These are phyloP conservation scores for Sebastes vulpes DNA, from an alignment of 2,797 vertebrate species.

Conservation along the genomic window DNA sequence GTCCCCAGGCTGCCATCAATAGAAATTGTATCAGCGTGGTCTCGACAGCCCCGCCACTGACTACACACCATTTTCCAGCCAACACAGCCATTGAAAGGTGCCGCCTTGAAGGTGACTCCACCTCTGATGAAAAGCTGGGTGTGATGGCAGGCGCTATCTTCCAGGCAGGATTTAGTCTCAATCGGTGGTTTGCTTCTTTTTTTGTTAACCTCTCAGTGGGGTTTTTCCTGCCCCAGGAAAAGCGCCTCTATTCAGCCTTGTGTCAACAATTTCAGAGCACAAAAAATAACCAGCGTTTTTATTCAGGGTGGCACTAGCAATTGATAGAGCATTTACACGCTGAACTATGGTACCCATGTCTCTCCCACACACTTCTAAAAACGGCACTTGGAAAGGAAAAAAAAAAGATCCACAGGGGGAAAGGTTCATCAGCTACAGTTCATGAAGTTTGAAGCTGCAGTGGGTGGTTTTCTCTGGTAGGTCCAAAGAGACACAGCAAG, in stretches of 20 bases:
- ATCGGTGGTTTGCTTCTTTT: conserved; percentile 23
- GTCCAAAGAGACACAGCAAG: conserved; percentile 45
- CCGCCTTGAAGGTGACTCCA: conserved; percentile 68
- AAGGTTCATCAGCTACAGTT: conserved; percentile 60
- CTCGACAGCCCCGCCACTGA: conserved; percentile 44
- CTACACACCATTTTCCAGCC: conserved; percentile 55
- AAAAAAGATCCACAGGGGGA: conserved; percentile 38
- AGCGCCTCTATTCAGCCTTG: conserved; percentile 19
- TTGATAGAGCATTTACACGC: conserved; percentile 55
- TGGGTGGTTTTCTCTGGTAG: conserved; percentile 68
- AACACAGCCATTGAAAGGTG: conserved; percentile 47
- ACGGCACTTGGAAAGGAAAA: conserved; percentile 31
- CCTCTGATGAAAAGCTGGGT: conserved; percentile 31
- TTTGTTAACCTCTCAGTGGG: conserved; percentile 30
- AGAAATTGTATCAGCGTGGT: conserved; percentile 63
- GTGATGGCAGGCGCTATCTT: conserved; percentile 24
- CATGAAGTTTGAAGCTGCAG: conserved; percentile 57
- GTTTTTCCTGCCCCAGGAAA: conserved; percentile 13
- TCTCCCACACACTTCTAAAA: conserved; percentile 72
- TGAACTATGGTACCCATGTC: conserved; percentile 51
- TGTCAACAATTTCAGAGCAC: conserved; percentile 45
- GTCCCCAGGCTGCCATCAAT: conserved; percentile 56
- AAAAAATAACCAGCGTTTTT: conserved; percentile 47
- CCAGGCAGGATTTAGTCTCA: conserved; percentile 39
- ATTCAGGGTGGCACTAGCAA: conserved; percentile 43